Percentiles rank a stretch among this genome's conserved stretches.
Conservation (phyloP, 2,113 vertebrate genomes). For the Suncus etruscus region DNA sequence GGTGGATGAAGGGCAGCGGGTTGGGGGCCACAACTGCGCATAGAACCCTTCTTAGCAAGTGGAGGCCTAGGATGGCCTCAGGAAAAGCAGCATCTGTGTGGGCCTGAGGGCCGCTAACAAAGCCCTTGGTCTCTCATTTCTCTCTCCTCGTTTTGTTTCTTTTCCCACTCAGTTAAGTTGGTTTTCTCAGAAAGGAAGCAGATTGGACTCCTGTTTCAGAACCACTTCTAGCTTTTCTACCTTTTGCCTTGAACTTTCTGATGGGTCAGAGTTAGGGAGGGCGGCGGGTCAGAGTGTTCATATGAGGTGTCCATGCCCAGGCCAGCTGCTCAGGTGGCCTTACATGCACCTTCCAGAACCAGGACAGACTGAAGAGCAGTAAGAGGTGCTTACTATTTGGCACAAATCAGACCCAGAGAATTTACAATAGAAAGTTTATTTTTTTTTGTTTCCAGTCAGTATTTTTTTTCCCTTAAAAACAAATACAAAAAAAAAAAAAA, state of each 20-base stretch:
- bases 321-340: slow-evolving; percentile 76
- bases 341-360: slow-evolving; percentile 72
- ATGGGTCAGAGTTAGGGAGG: slow-evolving; percentile 59
- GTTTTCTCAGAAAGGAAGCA: slow-evolving; percentile 79
- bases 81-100: slow-evolving; percentile 76
- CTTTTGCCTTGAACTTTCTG: slow-evolving; percentile 76
- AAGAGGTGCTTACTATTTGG: slow-evolving; percentile 79
- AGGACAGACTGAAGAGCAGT: slow-evolving; percentile 75
- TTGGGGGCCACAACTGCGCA: slow-evolving; percentile 71
- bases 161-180: slow-evolving; percentile 70
- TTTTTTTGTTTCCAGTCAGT: slow-evolving; percentile 94
- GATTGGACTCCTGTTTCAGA: slow-evolving; percentile 72
- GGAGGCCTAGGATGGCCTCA: slow-evolving; percentile 78
- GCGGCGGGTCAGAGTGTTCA: neutral
- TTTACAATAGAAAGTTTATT: slow-evolving; percentile 99
- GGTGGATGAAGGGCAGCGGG: slow-evolving; percentile 63
- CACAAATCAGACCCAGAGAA: slow-evolving; percentile 87
- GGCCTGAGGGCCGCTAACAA: slow-evolving; percentile 79
- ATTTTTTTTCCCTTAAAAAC: slow-evolving; percentile 91
- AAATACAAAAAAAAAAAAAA: slow-evolving; percentile 93
- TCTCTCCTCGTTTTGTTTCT: neutral
- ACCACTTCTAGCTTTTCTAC: slow-evolving; percentile 13
- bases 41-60: slow-evolving; percentile 61
- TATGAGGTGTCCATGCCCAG: slow-evolving; percentile 66
- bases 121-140: slow-evolving; percentile 65